phyloP scores from a whole-genome alignment of 2,113 vertebrate species.

The Thamnophis sirtalis region DNA sequence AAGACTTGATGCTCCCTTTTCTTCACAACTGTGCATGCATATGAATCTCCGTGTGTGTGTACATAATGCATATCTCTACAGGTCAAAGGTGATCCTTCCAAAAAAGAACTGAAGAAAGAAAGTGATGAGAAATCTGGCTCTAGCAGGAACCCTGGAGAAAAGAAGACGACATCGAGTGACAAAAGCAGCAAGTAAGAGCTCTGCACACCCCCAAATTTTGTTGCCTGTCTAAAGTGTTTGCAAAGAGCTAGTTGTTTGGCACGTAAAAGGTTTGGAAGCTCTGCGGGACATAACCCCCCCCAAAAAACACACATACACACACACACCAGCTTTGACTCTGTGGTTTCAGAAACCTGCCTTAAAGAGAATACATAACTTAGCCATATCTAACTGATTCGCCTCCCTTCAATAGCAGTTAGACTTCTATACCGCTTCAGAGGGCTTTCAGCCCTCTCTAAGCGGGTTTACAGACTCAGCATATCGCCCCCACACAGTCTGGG shows the following conservation, averaged over 20 bases:
- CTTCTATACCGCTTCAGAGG: no score
- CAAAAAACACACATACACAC: neutral
- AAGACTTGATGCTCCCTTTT: neutral
- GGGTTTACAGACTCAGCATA: no score
- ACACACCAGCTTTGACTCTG: neutral
- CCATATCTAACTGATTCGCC: neutral
- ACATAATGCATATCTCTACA: slow-evolving; percentile 42
- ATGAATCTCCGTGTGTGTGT: neutral
- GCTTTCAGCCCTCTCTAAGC: no score
- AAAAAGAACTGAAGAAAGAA: slow-evolving; percentile 94
- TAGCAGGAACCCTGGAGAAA: slow-evolving; percentile 78
- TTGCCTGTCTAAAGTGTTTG: neutral
- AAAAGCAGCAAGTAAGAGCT: slow-evolving; percentile 78
- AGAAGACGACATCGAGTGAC: slow-evolving; percentile 74
- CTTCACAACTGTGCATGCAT: neutral
- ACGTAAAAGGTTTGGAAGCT: neutral
- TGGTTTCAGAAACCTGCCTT: neutral
- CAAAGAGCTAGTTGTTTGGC: neutral
- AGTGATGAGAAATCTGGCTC: slow-evolving; percentile 83
- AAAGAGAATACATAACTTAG: neutral
- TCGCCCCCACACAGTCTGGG: no score
- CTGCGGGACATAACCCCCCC: neutral
- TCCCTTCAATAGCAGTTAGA: no score
- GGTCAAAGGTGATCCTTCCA: slow-evolving; percentile 95
- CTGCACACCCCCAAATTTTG: neutral